Percentiles rank a stretch among this genome's conserved stretches.
These are phyloP conservation scores for Protonibea diacanthus DNA, from an alignment of 2,797 vertebrate genomes.

Conservation along the genomic window DNA sequence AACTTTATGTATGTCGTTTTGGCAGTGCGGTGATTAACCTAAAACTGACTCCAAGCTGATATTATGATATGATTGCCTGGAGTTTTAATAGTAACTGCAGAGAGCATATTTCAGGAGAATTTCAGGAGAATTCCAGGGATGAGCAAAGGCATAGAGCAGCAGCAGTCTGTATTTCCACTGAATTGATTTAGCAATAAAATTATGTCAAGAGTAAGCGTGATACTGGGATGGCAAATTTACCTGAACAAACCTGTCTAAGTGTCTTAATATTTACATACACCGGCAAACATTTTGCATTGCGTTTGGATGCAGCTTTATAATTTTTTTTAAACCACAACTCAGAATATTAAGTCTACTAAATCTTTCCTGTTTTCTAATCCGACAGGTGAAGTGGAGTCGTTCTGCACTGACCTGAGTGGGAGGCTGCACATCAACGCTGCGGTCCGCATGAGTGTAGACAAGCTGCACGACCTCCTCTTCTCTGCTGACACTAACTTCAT, in stretches of 20 bases:
- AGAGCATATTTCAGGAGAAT: too few species aligned
- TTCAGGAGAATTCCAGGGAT: not conserved
- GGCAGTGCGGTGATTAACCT: not conserved
- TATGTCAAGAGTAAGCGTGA: not conserved
- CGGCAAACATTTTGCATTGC: not conserved
- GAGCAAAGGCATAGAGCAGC: not conserved
- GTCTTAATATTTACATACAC: not conserved
- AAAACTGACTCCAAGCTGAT: not conserved
- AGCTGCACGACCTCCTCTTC: constrained; percentile 92
- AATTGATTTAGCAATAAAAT: not conserved
- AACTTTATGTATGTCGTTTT: not conserved
- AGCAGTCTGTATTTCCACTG: not conserved
- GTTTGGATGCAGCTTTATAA: not conserved
- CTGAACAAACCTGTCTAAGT: not conserved
- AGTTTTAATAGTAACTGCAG: not conserved
- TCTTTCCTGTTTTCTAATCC: not conserved
- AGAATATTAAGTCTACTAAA: not conserved
- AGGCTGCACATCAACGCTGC: constrained; percentile 89
- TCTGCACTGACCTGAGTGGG: constrained; percentile 88
- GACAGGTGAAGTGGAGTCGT: constrained; percentile 89
- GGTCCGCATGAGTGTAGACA: constrained; percentile 89
- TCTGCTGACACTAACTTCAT: constrained; percentile 91
- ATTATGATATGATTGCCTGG: not conserved
- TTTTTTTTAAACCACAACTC: not conserved
- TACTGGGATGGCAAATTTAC: not conserved